A percentile compares a stretch with the other conserved stretches of the same genome.
These are phyloP conservation scores for Drosophila vallismaia DNA, from an alignment of 2,888 invertebrate genomes.

Conservation along the genomic window DNA sequence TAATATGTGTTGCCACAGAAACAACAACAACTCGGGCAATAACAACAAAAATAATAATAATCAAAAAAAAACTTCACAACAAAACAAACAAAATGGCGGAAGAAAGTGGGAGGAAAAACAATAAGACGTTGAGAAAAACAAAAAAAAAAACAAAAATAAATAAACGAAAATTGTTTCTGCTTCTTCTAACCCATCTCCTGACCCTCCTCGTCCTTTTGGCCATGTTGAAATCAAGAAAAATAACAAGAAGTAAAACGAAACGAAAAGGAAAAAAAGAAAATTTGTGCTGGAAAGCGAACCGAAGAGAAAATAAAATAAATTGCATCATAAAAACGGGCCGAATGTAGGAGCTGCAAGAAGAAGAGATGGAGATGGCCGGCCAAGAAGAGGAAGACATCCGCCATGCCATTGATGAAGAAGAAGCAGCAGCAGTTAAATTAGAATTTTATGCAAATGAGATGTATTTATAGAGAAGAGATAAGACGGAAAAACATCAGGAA, in stretches of 20 bases:
- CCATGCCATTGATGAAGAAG: constrained; percentile 29
- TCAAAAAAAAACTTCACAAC: constrained; percentile 40
- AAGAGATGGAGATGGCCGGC: constrained; percentile 8
- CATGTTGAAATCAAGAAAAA: constrained; percentile 59
- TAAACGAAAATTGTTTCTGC: constrained; percentile 78
- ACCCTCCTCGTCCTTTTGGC: constrained; percentile 1
- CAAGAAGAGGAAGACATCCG: constrained; percentile 27
- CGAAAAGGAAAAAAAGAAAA: constrained; percentile 54
- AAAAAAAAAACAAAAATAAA: constrained; percentile 59
- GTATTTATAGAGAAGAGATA: constrained; percentile 50
- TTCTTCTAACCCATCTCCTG: constrained; percentile 22
- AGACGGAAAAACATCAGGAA: constrained; percentile 23
- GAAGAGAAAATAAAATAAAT: constrained; percentile 75
- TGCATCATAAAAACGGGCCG: constrained; percentile 70
- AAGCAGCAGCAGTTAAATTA: constrained; percentile 74
- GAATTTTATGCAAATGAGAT: constrained; percentile 82
- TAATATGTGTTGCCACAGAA: constrained; percentile 68
- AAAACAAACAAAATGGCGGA: constrained; percentile 66
- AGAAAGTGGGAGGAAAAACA: constrained; percentile 43
- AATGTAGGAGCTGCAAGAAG: constrained; percentile 26
- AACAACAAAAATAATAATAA: constrained; percentile 49
- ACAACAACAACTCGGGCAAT: constrained; percentile 37
- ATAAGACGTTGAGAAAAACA: constrained; percentile 53
- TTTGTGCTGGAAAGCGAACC: constrained; percentile 63
- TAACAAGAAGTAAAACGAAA: constrained; percentile 55